phyloP scores from a whole-genome alignment of 2,113 vertebrate species.

The Platichthys stellatus region DNA sequence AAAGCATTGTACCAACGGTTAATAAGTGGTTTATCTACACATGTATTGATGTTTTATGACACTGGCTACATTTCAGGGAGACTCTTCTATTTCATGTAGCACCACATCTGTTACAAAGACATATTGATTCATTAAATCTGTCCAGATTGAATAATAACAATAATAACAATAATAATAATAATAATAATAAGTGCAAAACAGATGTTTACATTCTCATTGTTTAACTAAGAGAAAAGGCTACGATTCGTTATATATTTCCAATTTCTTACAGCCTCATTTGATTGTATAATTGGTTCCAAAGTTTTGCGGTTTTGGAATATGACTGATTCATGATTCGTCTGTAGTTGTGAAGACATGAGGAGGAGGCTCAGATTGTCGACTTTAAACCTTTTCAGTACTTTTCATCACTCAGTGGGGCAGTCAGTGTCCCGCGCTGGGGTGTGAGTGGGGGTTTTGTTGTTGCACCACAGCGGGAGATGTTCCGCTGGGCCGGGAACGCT shows the following conservation, averaged over 20 bases:
- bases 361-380: slow-evolving; percentile 25
- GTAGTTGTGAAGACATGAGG: neutral
- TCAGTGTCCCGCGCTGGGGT: neutral
- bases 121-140: slow-evolving; percentile 2
- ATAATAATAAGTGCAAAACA: slow-evolving; percentile 45
- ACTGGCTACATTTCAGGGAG: neutral
- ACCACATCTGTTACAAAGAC: slow-evolving; percentile 13
- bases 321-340: neutral
- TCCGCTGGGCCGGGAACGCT: slow-evolving; percentile 66
- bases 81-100: neutral
- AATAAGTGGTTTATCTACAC: slow-evolving; percentile 37
- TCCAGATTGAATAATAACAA: slow-evolving; percentile 21
- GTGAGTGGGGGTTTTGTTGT: neutral
- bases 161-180: neutral
- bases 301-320: no score
- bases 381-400: neutral
- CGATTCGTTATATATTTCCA: neutral
- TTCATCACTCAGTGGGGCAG: neutral
- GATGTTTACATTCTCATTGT: slow-evolving; percentile 58
- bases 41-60: slow-evolving; percentile 4
- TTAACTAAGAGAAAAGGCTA: neutral
- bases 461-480: slow-evolving; percentile 72
- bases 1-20: slow-evolving; percentile 44
- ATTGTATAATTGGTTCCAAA: neutral
- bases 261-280: neutral